Base-by-base conservation (phyloP, 2,888 invertebrate species). In the Saturnia japonica region DNA sequence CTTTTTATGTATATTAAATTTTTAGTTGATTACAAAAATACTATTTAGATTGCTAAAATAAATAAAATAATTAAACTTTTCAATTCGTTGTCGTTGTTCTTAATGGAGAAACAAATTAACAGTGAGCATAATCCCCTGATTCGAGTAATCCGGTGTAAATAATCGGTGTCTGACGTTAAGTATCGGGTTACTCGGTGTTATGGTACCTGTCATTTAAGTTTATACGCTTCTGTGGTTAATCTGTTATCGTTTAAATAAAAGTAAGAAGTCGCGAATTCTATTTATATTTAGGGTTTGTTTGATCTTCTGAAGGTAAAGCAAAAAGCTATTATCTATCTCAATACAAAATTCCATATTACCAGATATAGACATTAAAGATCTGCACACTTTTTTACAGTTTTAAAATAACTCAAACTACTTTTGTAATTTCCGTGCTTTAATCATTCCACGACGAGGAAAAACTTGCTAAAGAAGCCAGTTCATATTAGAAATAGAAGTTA, bases 111-210 rank as follows among this genome's bases (percentile, higher is more conserved):
- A 19, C 28, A 60, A 74, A 73, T 73, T 71, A 75, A 74, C 71
- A 74, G 70, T 71, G 68, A 68, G 67, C 73, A 69, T 71, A 77
- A 74, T 73, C 67, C 70, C 67, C 72, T 78, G 72, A 81, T 77
- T 74, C 76, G 74, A 78, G 78, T 81, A 68, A 82, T 75, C 77
- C 75, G 68, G 70, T 68, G 72, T 67, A 71, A 74, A 77, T 64
- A 64, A 9, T 64, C 40, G 7, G 16, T 12, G 1, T 25, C 25
- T 40, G 1, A 64, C 11, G 25, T 57, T 12, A 25, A 14, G 57
- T 57, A 25, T 57, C 57, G 14, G 57, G 2, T 25, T 57, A 57
- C 14, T 57, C 57, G 25, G 3, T 25, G 25, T 57, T 14, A 57
- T 0, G 3, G 57, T 57, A 34, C 34, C 34, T 34, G 22, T 57